Base-by-base conservation (phyloP, 2,113 vertebrate species). In the Equus przewalskii region DNA sequence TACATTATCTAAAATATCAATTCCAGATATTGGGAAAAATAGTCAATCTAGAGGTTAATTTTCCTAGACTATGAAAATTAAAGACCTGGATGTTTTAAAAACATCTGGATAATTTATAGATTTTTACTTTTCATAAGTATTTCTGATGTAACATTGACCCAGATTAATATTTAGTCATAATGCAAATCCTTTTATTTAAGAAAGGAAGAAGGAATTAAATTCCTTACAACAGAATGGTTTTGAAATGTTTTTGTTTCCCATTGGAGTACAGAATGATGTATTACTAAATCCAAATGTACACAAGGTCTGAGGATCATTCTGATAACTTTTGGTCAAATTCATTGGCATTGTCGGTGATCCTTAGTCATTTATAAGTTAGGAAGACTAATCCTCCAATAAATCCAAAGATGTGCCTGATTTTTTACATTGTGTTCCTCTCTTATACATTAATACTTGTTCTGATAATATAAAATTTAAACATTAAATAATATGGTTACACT, bases 381-480 rank as follows among this genome's bases (percentile, higher is more conserved):
- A 93, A 93, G 84, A 91, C 24, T 19, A 83, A 87, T 16, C 54
- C 87, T 87, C 64, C 44, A 69, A 88, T 80, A 73, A 83, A 84
- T 80, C 5, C n/a, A 89, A 89, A 95, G 6, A 76, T 62, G 30
- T 78, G 36, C n/a, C 13, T 51, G 49, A 67, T 56, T 28, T 69
- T 87, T 93, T 90, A 88, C 1, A 84, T 36, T 78, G 26, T 64
- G 26, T 49, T 19, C 22, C 18, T 93, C 21, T 79, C 30, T 88
- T 73, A 91, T 16, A 80, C 24, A 69, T 69, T 91, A 93, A 91
- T 75, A 41, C 36, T 91, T 81, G 22, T 56, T 95, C 9, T 82
- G 24, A 75, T 33, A 67, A 75, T 56, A 58, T 62, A 87, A 69
- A 91, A 83, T 97, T 76, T 86, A 94, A 94, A 75, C 14, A 94